These are phyloP conservation scores for Drosophila punjabiensis DNA, from an alignment of 1,140 invertebrate species.

Conservation along the genomic window DNA sequence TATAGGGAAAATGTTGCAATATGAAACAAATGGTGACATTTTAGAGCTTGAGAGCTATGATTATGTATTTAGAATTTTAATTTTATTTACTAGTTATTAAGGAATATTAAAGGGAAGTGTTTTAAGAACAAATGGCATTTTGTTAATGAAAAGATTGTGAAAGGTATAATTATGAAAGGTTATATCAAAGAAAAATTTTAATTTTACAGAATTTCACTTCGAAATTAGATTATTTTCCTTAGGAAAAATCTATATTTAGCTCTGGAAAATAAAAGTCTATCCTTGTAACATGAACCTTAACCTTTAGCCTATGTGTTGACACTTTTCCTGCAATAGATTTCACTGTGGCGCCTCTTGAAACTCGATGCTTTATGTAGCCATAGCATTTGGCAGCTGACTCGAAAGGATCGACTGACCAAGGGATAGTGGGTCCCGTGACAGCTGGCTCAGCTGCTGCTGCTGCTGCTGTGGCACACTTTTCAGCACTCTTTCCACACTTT, in stretches of 20 bases:
- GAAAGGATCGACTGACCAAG: slow-evolving; percentile 30
- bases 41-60: slow-evolving; percentile 20
- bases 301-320: slow-evolving; percentile 12
- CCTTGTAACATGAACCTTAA: slow-evolving; percentile 55
- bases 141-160: neutral
- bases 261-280: slow-evolving; percentile 39
- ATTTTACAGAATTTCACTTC: neutral
- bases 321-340: slow-evolving; percentile 1
- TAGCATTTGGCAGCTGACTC: slow-evolving; percentile 31
- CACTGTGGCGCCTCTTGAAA: slow-evolving; percentile 44
- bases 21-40: slow-evolving; percentile 77
- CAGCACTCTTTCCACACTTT: slow-evolving; percentile 77
- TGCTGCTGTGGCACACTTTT: slow-evolving; percentile 57
- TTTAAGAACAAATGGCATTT: neutral
- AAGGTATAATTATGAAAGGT: neutral
- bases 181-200: neutral
- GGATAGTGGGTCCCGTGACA: slow-evolving; percentile 33
- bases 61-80: slow-evolving; percentile 11
- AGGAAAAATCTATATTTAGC: slow-evolving; percentile 30
- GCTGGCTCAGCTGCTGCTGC: slow-evolving; percentile 20
- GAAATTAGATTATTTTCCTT: neutral
- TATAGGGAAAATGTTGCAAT: slow-evolving; percentile 68
- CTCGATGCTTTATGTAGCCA: slow-evolving; percentile 34
- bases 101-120: neutral
- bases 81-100: neutral